A percentile compares a stretch with the other conserved stretches of the same genome.
These are phyloP conservation scores for Apostichopus japonicus DNA, from an alignment of 35 echinoderm and acorn worm species.

Conservation along the genomic window DNA sequence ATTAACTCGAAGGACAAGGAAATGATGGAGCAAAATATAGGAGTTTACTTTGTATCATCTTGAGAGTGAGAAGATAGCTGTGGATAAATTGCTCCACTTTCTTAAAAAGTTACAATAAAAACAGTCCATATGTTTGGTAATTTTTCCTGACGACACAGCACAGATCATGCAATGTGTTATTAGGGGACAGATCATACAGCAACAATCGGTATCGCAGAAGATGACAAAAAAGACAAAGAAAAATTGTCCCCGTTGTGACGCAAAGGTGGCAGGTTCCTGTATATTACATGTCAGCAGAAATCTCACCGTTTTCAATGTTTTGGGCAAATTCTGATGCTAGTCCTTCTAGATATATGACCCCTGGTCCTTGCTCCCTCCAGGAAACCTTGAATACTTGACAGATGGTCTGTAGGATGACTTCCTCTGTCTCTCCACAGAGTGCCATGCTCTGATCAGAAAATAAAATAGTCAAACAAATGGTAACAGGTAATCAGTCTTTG, in stretches of 20 bases:
- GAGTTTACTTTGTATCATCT: too few species aligned
- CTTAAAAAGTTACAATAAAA: not conserved
- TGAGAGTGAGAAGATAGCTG: too few species aligned
- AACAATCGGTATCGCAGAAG: too few species aligned
- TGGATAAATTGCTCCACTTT: not conserved
- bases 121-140: not conserved
- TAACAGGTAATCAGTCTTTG: not conserved
- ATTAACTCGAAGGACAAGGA: too few species aligned
- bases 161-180: too few species aligned
- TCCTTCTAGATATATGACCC: constrained; percentile 75
- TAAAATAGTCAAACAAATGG: not conserved
- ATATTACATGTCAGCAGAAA: not conserved
- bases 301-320: constrained; percentile 79
- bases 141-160: too few species aligned
- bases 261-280: too few species aligned
- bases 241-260: too few species aligned
- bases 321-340: constrained; percentile 86
- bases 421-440: constrained; percentile 69
- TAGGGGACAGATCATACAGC: too few species aligned
- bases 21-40: too few species aligned
- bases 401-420: constrained; percentile 66
- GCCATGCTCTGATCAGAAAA: not conserved
- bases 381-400: constrained; percentile 88
- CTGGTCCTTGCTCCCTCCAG: constrained; percentile 86
- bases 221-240: too few species aligned